These are phyloP conservation scores for Tholera decimalis DNA, from an alignment of 2,888 invertebrate genomes.

Conservation along the genomic window DNA sequence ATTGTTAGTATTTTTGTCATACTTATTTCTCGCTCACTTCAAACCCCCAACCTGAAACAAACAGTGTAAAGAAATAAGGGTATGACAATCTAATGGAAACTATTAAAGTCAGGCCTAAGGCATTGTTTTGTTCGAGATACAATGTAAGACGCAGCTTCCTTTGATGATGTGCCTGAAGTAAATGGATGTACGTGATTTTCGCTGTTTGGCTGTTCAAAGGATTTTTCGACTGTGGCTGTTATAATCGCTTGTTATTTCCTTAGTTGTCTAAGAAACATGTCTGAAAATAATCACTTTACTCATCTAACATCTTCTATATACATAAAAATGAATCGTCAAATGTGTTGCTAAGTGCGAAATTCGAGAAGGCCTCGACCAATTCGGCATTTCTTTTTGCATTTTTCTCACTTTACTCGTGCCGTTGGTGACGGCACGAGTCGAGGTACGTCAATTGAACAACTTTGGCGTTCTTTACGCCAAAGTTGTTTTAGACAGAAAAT, in stretches of 20 bases:
- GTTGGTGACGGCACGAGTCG: no score
- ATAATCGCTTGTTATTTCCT: background rate
- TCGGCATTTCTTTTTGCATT: no score
- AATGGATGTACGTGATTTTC: constrained; percentile 7
- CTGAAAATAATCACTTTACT: no score
- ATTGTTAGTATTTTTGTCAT: background rate
- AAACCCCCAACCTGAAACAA: constrained; percentile 38
- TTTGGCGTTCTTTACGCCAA: no score
- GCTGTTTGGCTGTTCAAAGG: background rate
- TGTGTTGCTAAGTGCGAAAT: no score
- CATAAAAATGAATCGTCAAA: no score
- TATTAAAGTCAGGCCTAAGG: constrained; percentile 33
- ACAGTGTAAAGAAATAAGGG: constrained; percentile 35
- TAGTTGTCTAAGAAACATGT: background rate
- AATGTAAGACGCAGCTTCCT: constrained; percentile 6
- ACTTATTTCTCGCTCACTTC: constrained; percentile 21
- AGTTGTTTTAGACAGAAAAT: no score
- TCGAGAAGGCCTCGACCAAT: no score
- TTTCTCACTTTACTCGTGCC: no score
- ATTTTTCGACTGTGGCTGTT: background rate
- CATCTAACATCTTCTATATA: no score
- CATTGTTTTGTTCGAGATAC: constrained; percentile 29
- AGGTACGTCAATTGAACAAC: no score
- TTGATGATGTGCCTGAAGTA: constrained; percentile 19
- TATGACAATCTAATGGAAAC: constrained; percentile 33